These are phyloP conservation scores for Crypturellus tataupa DNA, from an alignment of 2,797 vertebrate genomes.

Conservation along the genomic window DNA sequence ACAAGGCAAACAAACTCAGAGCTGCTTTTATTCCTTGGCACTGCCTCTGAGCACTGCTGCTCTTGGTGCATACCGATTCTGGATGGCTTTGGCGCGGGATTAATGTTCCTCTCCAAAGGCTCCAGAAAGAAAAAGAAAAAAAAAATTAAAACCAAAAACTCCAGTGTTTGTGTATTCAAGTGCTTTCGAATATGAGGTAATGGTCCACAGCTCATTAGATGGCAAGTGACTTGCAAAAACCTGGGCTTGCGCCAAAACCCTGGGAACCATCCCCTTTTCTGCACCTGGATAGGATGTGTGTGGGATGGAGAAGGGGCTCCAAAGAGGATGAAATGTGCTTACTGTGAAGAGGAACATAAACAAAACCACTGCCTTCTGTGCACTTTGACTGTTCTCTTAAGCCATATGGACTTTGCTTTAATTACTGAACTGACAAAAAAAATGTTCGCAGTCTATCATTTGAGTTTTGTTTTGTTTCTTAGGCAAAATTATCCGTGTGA, in stretches of 20 bases:
- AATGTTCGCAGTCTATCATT: background rate
- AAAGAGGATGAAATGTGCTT: background rate
- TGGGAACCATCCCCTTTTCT: conserved; percentile 25
- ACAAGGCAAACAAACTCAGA: background rate
- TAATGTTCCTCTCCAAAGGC: conserved; percentile 30
- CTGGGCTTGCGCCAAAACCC: background rate
- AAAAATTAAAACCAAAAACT: conserved; percentile 74
- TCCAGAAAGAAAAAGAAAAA: conserved; percentile 31
- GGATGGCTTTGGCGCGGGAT: background rate
- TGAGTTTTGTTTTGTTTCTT: conserved; percentile 41
- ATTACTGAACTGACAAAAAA: conserved; percentile 35
- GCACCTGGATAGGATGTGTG: conserved; percentile 51
- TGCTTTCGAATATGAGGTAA: conserved; percentile 22
- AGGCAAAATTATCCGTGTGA: background rate
- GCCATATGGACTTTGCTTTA: conserved; percentile 79
- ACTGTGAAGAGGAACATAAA: conserved; percentile 14
- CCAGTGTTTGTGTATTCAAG: conserved; percentile 53
- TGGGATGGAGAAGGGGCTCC: conserved; percentile 49
- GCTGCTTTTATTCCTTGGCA: background rate
- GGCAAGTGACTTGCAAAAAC: background rate
- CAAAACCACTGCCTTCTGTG: conserved; percentile 29
- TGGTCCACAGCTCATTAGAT: background rate
- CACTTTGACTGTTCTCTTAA: conserved; percentile 78
- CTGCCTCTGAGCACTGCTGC: background rate
- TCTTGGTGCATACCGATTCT: background rate